Percentiles rank a stretch among this genome's conserved stretches.
These are phyloP conservation scores for Decapterus maruadsi DNA, from an alignment of 2,797 vertebrate species.

Conservation along the genomic window DNA sequence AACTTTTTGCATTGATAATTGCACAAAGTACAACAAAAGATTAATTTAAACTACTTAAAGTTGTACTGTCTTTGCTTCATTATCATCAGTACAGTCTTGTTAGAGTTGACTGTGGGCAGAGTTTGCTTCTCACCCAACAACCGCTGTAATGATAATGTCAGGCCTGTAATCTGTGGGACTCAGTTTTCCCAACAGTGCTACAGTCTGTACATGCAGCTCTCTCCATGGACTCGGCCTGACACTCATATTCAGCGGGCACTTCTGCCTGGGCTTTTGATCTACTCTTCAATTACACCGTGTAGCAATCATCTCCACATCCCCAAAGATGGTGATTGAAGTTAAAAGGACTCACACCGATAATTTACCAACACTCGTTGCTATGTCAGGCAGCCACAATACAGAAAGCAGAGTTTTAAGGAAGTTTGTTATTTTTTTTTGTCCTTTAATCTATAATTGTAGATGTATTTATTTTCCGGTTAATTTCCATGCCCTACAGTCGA, in stretches of 20 bases:
- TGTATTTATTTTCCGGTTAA: constrained; percentile 47
- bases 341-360: constrained; percentile 79
- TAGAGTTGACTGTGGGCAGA: constrained; percentile 14
- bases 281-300: constrained; percentile 84
- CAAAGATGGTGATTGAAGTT: constrained; percentile 75
- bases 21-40: background rate
- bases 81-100: background rate
- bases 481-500: constrained; percentile 38
- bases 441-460: constrained; percentile 54
- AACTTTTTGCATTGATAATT: background rate
- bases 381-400: constrained; percentile 46
- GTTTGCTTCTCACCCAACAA: constrained; percentile 38
- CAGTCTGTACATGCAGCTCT: constrained; percentile 50
- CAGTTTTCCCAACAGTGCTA: constrained; percentile 52
- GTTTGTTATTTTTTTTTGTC: constrained; percentile 54
- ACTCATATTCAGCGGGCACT: constrained; percentile 66
- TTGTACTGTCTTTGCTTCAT: background rate
- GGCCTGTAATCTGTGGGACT: constrained; percentile 70
- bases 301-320: constrained; percentile 80
- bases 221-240: constrained; percentile 49
- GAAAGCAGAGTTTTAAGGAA: constrained; percentile 47
- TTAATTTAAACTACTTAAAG: background rate
- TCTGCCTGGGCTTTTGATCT: constrained; percentile 77
- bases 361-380: constrained; percentile 62
- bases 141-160: constrained; percentile 60